Evolutionary conservation across 2,797 vertebrate species (phyloP).

Genomic region (Vireo griseus): DNA sequence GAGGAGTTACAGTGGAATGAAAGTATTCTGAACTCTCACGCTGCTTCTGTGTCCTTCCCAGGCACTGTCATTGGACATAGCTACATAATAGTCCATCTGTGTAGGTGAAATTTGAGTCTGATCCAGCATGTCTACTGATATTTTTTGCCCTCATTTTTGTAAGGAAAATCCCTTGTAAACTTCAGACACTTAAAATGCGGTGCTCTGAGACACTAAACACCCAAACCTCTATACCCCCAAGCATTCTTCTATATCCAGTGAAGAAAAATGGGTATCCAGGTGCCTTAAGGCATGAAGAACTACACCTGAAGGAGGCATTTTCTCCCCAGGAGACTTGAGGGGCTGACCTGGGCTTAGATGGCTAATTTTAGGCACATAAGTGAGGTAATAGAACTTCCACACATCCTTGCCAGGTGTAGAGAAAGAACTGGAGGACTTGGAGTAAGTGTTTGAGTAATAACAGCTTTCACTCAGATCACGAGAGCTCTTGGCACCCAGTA

Average conservation of each 20-base stretch:
- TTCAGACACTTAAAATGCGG: neutral
- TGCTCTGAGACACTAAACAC: neutral
- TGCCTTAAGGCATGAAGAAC: neutral
- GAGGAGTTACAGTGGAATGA: neutral
- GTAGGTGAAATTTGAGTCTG: neutral
- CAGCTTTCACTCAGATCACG: neutral
- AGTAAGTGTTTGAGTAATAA: neutral
- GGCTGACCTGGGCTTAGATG: neutral
- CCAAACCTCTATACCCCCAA: neutral
- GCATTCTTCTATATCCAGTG: neutral
- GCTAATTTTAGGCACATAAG: neutral
- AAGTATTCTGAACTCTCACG: neutral
- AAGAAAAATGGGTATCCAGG: neutral
- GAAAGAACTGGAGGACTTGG: neutral
- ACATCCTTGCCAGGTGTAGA: neutral
- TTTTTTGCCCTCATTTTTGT: neutral
- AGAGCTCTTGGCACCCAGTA: constrained; percentile 16
- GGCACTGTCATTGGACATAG: neutral
- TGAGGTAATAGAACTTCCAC: neutral
- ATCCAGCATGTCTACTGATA: neutral
- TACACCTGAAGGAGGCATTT: neutral
- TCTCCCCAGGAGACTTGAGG: neutral
- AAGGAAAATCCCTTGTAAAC: neutral
- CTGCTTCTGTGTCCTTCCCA: neutral
- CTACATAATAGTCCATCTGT: fast-evolving